Evolutionary conservation across 2,888 invertebrate species (phyloP).

Genomic region (Achlya flavicornis): DNA sequence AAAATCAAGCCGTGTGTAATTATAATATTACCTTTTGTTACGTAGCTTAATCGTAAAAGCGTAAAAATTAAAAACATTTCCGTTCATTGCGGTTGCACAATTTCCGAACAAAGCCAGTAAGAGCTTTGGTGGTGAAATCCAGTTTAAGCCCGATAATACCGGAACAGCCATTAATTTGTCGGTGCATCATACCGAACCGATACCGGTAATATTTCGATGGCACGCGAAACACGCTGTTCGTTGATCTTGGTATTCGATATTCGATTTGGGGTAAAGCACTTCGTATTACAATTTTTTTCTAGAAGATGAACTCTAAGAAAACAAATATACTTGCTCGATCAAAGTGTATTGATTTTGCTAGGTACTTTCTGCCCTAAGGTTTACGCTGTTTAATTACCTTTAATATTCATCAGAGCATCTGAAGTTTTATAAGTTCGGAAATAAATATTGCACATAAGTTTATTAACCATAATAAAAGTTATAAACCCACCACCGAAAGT

Average conservation of each 20-base stretch:
- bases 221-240: background rate
- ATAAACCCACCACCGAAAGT: background rate
- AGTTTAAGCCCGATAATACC: slow-evolving; percentile 40
- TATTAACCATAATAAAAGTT: slow-evolving; percentile 1
- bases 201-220: slow-evolving; percentile 17
- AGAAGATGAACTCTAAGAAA: too few relatives aligned
- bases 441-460: background rate
- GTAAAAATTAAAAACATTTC: slow-evolving; percentile 8
- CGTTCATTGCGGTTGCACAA: slow-evolving; percentile 6
- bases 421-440: too few relatives aligned
- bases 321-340: too few relatives aligned
- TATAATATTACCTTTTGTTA: background rate
- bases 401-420: background rate
- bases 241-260: background rate
- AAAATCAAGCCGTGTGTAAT: background rate
- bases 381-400: too few relatives aligned
- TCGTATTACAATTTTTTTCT: too few relatives aligned
- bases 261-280: background rate
- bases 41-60: background rate
- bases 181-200: slow-evolving; percentile 35
- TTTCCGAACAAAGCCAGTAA: slow-evolving; percentile 24
- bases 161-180: slow-evolving; percentile 43
- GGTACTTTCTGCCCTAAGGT: too few relatives aligned
- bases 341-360: too few relatives aligned
- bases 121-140: slow-evolving; percentile 25